phyloP scores from a whole-genome alignment of 1,140 invertebrate species.

The Mesaphorura yosii region DNA sequence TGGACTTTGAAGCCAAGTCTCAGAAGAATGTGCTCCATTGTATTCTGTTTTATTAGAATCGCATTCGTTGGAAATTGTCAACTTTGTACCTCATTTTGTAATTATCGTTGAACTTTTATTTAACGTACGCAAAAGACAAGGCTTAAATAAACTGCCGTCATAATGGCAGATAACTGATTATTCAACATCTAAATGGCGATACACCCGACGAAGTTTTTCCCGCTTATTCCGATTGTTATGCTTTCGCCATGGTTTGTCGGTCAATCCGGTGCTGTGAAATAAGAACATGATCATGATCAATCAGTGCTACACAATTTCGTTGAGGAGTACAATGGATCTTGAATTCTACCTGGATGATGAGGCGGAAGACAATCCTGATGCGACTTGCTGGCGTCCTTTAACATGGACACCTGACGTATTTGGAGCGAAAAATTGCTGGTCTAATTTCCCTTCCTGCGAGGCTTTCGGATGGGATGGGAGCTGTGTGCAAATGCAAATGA shows the following conservation, averaged over 20 bases:
- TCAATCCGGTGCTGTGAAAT: background rate
- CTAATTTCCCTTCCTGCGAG: constrained; percentile 25
- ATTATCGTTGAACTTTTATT: too few relatives aligned
- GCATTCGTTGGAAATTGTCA: background rate
- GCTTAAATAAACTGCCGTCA: too few relatives aligned
- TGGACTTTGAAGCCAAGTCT: constrained; percentile 86
- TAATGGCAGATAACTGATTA: too few relatives aligned
- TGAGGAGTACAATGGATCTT: background rate
- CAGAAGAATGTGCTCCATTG: constrained; percentile 47
- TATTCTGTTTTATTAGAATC: constrained; percentile 17
- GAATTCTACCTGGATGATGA: constrained; percentile 3
- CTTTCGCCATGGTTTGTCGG: constrained; percentile 47
- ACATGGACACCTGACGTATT: constrained; percentile 21
- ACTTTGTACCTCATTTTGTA: too few relatives aligned
- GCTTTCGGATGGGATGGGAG: constrained; percentile 6
- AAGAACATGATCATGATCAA: background rate
- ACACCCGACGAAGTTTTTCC: constrained; percentile 71
- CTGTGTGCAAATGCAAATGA: background rate
- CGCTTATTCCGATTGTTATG: constrained; percentile 71
- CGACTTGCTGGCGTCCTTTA: constrained; percentile 24
- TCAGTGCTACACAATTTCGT: background rate
- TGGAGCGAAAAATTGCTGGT: constrained; percentile 29
- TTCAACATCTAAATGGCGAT: constrained; percentile 56
- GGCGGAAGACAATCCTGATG: constrained; percentile 13
- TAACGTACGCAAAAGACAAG: too few relatives aligned